Percentiles rank a stretch among this genome's conserved stretches.
phyloP scores from a whole-genome alignment of 64 coral and sea anemone species.

The Pachyseris speciosa region DNA sequence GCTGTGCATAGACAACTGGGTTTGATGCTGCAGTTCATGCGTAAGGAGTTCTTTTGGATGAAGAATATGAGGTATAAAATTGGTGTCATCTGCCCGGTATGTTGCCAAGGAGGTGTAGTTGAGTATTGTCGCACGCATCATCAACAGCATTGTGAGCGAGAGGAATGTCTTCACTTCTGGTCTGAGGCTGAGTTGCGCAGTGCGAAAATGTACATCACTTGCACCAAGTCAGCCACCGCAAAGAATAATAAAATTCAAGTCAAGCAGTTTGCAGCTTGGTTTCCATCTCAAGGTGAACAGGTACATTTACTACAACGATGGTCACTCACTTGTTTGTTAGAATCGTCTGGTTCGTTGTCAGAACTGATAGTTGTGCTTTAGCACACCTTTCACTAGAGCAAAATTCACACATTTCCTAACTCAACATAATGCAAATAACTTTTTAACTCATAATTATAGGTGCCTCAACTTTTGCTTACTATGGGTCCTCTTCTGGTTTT shows the following conservation, averaged over 20 bases:
- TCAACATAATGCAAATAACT: no score
- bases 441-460: no score
- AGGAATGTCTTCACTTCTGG: slow-evolving; percentile 19
- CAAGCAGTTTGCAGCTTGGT: slow-evolving; percentile 11
- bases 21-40: not conserved
- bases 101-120: not conserved
- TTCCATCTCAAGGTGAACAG: not conserved
- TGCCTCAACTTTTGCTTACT: no score
- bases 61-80: not conserved
- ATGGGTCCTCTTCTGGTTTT: no score
- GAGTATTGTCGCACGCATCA: not conserved
- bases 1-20: not conserved
- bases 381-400: no score
- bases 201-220: not conserved
- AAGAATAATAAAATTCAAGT: not conserved
- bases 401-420: no score
- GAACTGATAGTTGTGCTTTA: no score
- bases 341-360: no score
- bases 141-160: not conserved
- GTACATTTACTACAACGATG: no score
- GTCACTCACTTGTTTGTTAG: no score
- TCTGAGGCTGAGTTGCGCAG: not conserved
- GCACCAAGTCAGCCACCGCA: not conserved
- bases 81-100: not conserved
- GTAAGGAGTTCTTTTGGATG: not conserved